Percentiles rank a stretch among this genome's conserved stretches.
Conservation (phyloP, 2,888 invertebrate species). For the Cloeon dipterum region DNA sequence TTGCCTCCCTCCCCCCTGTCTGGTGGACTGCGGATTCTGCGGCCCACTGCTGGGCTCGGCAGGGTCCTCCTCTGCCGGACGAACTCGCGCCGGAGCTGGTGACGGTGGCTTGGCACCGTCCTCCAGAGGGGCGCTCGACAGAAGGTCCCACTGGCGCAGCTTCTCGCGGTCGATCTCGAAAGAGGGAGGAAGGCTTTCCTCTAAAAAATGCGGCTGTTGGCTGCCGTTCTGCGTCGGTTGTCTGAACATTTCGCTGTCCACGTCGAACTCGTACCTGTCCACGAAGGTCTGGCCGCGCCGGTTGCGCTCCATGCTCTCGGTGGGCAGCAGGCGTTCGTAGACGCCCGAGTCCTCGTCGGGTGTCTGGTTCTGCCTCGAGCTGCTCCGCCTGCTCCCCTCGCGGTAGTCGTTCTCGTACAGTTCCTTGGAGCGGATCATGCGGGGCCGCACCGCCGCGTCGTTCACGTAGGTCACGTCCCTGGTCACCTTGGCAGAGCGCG, state of each 20-base stretch:
- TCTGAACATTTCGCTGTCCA: constrained; percentile 17
- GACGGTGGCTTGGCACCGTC: neutral
- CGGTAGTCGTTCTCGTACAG: constrained; percentile 14
- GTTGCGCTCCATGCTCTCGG: constrained; percentile 24
- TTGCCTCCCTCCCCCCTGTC: too few relatives aligned
- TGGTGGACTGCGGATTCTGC: too few relatives aligned
- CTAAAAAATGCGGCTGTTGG: constrained; percentile 19
- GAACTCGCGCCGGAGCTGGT: neutral
- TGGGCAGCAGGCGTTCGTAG: constrained; percentile 29
- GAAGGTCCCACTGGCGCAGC: constrained; percentile 67
- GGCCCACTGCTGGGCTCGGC: too few relatives aligned
- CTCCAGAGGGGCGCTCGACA: constrained; percentile 46
- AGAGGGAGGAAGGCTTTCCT: constrained; percentile 20
- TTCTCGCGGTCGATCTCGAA: constrained; percentile 58
- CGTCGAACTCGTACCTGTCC: constrained; percentile 19
- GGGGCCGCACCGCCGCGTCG: constrained; percentile 18
- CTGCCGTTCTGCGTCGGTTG: constrained; percentile 5
- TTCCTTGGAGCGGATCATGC: constrained; percentile 1
- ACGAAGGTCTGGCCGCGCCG: constrained; percentile 12
- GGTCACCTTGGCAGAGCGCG: constrained; percentile 25
- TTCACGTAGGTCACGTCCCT: constrained; percentile 62
- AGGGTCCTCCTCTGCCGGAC: too few relatives aligned
- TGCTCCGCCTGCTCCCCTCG: constrained; percentile 23
- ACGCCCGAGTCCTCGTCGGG: constrained; percentile 21
- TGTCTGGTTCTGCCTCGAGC: neutral